These are phyloP conservation scores for Saguinus imperator DNA, from an alignment of 2,113 vertebrate species.

Conservation along the genomic window DNA sequence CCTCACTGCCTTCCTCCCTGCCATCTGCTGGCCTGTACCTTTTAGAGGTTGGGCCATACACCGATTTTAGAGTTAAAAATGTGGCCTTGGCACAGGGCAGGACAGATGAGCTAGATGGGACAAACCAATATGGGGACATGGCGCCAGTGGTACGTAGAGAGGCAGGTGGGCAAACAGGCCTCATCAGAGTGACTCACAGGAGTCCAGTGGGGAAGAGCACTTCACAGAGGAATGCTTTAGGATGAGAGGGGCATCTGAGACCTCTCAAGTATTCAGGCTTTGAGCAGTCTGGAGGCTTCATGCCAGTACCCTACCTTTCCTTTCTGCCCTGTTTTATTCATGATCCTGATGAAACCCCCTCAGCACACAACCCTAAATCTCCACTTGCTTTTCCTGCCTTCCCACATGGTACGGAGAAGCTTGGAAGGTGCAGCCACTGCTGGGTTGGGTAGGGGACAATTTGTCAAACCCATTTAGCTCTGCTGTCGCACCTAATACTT, in stretches of 20 bases:
- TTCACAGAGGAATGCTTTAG: neutral
- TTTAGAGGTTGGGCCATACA: no score
- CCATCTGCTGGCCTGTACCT: neutral
- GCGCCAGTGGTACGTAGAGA: fast-evolving
- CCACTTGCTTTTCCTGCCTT: neutral
- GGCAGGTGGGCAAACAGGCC: neutral
- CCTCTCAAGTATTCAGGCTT: neutral
- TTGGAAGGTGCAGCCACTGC: neutral
- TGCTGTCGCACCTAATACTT: neutral
- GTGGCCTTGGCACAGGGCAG: neutral
- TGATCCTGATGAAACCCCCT: neutral
- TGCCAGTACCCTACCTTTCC: neutral
- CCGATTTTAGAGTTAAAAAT: neutral
- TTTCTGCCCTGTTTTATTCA: neutral
- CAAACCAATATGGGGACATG: neutral
- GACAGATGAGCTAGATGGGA: neutral
- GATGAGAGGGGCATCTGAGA: neutral
- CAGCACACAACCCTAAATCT: neutral
- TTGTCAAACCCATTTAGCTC: neutral
- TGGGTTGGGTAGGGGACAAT: no score
- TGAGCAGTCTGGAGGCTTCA: no score
- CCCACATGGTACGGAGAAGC: neutral
- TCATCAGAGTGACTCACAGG: neutral
- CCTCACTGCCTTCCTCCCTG: neutral
- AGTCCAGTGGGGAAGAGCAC: neutral